Base-by-base conservation (phyloP, 2,888 invertebrate genomes). In the Rosalia funebris region DNA sequence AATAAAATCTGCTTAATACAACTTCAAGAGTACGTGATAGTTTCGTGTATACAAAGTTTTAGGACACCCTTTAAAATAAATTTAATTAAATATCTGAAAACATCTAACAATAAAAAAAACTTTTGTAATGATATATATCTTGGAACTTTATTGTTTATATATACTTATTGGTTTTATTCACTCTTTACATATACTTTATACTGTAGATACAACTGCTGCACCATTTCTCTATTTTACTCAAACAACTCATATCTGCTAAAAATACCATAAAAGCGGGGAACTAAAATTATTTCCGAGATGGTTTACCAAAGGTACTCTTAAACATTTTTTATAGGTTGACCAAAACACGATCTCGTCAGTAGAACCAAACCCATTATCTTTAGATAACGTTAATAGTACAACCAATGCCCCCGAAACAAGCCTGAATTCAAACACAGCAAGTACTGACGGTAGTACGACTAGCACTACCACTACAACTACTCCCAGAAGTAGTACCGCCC, bases 321-420 rank as follows among this genome's bases (percentile, higher is more conserved):
- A 57, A 57, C 56, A 41, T 48, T 42, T 55, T 60, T 72, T 73
- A 62, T 72, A 73, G 73, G 71, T 64, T 42, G 68, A 72, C 37
- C 70, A 70, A 64, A 72, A 68, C 54, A 71, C 68, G 17, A 60
- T 68, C n/a, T 50, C 68, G 25, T 45, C 66, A 15, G 19, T 64
- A 16, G 69, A 63, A 34, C 63, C 65, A 32, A 71, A 70, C 50
- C 57, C 67, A 32, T 82, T 57, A 46, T 46, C 52, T 15, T 15
- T 52, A 47, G 41, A 53, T 45, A 63, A 45, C 58, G 39, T 52
- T 44, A 65, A 57, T 60, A 59, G 61, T 57, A 59, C 63, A 39
- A 64, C 62, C 41, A 71, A 60, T 41, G 45, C 45, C 19, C 54
- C 63, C 59, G 47, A 48, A 57, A 47, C 57, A 41, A 59, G 48